Percentiles rank a stretch among this genome's conserved stretches.
phyloP scores from a whole-genome alignment of 2,113 vertebrate species.

The Hippocampus zosterae region DNA sequence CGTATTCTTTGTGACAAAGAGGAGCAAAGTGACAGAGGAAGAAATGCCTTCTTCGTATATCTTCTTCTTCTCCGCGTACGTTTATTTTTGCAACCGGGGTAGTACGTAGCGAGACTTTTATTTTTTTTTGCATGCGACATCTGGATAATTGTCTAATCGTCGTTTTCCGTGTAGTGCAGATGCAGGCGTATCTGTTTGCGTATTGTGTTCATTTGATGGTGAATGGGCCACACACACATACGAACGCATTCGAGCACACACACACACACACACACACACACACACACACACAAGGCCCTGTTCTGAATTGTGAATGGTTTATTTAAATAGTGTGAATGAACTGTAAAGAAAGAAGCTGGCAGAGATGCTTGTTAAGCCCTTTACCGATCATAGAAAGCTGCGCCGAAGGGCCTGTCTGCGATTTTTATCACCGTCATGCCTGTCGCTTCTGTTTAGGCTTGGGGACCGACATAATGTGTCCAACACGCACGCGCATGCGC shows the following conservation, averaged over 20 bases:
- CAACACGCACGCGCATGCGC: constrained; percentile 21
- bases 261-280: constrained; percentile 36
- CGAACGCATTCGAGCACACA: constrained; percentile 27
- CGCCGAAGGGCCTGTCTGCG: constrained; percentile 45
- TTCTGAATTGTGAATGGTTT: constrained; percentile 36
- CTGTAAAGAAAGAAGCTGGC: constrained; percentile 44
- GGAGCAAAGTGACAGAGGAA: too few species aligned
- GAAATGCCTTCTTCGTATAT: too few species aligned
- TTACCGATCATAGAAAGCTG: constrained; percentile 40
- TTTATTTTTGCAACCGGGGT: too few species aligned
- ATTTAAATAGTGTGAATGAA: constrained; percentile 47
- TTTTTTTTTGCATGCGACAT: not conserved
- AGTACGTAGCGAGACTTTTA: too few species aligned
- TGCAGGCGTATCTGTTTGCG: constrained; percentile 19
- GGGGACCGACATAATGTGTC: constrained; percentile 30
- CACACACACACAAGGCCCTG: constrained; percentile 33
- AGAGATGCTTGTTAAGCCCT: constrained; percentile 51
- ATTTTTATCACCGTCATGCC: constrained; percentile 50
- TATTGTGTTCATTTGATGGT: constrained; percentile 29
- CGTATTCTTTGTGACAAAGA: too few species aligned
- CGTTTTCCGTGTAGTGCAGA: not conserved
- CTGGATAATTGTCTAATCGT: not conserved
- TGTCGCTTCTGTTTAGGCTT: constrained; percentile 48
- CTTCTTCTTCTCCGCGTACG: too few species aligned
- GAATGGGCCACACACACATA: constrained; percentile 37